phyloP scores from a whole-genome alignment of 1,140 invertebrate species.

The Chionoecetes opilio region DNA sequence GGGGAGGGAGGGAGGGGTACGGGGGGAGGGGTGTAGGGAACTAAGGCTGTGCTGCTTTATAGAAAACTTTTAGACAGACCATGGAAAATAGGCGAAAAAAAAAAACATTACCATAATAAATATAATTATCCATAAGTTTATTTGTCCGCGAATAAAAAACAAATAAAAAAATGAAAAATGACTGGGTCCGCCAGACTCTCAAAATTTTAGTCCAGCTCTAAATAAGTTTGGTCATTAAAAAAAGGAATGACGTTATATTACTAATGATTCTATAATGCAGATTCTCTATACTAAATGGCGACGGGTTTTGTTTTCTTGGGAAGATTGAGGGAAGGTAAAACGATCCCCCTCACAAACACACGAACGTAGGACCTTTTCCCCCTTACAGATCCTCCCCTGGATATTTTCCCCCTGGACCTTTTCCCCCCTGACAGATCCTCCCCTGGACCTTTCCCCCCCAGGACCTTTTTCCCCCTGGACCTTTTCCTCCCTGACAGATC shows the following conservation, averaged over 20 bases:
- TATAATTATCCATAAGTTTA: conserved; percentile 11
- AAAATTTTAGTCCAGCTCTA: neutral
- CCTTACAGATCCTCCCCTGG: no score
- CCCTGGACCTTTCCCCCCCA: no score
- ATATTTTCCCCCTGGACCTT: no score
- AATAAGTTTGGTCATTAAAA: neutral
- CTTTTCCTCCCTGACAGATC: no score
- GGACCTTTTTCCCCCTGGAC: no score
- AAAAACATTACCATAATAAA: conserved; percentile 23
- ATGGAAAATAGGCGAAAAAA: neutral
- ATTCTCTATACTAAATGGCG: no score
- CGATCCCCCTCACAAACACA: no score
- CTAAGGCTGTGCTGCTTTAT: conserved; percentile 11
- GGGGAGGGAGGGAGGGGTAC: neutral
- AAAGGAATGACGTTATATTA: neutral
- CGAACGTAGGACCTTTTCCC: no score
- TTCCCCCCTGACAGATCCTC: no score
- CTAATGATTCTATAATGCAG: neutral
- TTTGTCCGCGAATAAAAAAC: conserved; percentile 11
- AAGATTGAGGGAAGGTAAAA: no score
- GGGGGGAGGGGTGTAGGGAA: neutral
- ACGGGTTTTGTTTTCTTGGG: no score
- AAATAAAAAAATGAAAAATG: no score
- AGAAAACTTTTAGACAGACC: conserved; percentile 6
- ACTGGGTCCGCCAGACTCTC: neutral